These are phyloP conservation scores for Dorcus parallelipipedus DNA, from an alignment of 2,888 invertebrate species.

Conservation along the genomic window DNA sequence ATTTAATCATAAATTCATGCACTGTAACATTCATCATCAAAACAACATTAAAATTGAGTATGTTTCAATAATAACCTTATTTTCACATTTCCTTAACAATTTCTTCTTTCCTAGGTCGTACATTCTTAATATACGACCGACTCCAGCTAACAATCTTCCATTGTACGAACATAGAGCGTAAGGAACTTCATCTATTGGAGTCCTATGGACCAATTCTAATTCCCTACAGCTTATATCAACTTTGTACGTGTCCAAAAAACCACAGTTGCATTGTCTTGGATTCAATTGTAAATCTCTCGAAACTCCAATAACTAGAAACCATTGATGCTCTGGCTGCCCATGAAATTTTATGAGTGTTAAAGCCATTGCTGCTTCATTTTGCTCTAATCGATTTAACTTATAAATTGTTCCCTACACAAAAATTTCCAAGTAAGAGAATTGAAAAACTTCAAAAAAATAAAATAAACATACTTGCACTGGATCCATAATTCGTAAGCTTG, in stretches of 20 bases:
- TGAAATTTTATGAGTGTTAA: slow-evolving; percentile 61
- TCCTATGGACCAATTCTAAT: slow-evolving; percentile 90
- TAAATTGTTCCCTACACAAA: slow-evolving; percentile 63
- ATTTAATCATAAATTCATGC: slow-evolving; percentile 23
- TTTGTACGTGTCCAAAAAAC: slow-evolving; percentile 86
- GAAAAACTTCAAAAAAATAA: neutral
- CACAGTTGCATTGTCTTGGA: slow-evolving; percentile 78
- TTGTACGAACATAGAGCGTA: slow-evolving; percentile 84
- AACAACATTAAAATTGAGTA: neutral
- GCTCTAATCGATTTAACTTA: slow-evolving; percentile 77
- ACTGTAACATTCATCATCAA: slow-evolving; percentile 21
- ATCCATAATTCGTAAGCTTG: slow-evolving; percentile 80
- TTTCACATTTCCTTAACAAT: slow-evolving; percentile 95
- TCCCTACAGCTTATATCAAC: slow-evolving; percentile 73
- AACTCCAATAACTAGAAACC: slow-evolving; percentile 80
- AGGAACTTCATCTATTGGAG: slow-evolving; percentile 88
- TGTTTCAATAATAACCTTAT: slow-evolving; percentile 58
- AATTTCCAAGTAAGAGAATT: neutral
- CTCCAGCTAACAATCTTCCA: slow-evolving; percentile 86
- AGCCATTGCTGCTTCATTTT: slow-evolving; percentile 95
- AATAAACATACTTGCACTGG: slow-evolving; percentile 62
- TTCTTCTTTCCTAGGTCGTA: slow-evolving; percentile 98
- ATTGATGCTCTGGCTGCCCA: slow-evolving; percentile 46
- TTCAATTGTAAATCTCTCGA: slow-evolving; percentile 87
- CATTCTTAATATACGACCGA: slow-evolving; percentile 86